phyloP scores from a whole-genome alignment of 2,888 invertebrate species.

The Reticulitermes lucifugus region DNA sequence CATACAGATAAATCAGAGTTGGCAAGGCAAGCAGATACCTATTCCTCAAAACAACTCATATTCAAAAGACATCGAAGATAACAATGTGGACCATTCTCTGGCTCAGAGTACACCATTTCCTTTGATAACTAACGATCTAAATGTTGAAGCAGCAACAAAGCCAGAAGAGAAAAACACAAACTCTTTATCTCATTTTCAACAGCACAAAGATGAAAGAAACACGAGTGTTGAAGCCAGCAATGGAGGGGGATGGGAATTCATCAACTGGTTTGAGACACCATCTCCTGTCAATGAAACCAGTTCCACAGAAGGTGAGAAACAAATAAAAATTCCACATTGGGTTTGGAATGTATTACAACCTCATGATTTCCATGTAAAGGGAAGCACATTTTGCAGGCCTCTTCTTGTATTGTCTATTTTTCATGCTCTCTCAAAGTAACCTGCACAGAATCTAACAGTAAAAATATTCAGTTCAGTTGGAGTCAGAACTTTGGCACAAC shows the following conservation, averaged over 20 bases:
- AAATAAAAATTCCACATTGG: no score
- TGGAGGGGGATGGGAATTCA: conserved; percentile 24
- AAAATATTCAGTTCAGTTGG: no score
- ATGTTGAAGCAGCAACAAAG: conserved; percentile 8
- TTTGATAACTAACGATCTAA: not conserved
- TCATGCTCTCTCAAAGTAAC: no score
- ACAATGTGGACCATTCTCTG: not conserved
- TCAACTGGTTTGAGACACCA: not conserved
- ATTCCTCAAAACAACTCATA: not conserved
- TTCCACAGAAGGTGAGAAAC: conserved; percentile 5
- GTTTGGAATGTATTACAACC: no score
- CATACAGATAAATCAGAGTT: not conserved
- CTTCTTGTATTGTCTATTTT: no score
- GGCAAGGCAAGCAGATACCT: not conserved
- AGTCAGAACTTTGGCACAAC: no score
- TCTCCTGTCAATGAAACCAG: not conserved
- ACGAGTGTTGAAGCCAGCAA: not conserved
- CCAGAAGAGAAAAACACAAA: not conserved
- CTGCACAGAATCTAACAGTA: no score
- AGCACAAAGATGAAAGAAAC: not conserved
- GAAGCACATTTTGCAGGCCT: no score
- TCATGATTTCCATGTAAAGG: no score
- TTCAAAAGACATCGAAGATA: conserved; percentile 17
- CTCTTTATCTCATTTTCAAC: not conserved
- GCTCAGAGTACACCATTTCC: not conserved